These are phyloP conservation scores for Plectropomus leopardus DNA, from an alignment of 2,113 vertebrate genomes.

Conservation along the genomic window DNA sequence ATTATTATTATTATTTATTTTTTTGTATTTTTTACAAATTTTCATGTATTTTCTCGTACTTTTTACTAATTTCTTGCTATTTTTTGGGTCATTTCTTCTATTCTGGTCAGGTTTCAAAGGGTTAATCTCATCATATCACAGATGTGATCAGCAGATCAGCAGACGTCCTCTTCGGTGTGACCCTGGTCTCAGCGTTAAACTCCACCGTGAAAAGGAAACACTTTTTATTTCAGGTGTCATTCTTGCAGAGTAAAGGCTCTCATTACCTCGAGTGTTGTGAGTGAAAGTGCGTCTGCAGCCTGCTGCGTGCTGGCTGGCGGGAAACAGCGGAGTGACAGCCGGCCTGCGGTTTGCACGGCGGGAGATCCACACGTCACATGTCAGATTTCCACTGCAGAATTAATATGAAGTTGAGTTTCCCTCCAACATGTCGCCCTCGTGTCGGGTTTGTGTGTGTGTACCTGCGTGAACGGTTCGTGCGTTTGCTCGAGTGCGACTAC, in stretches of 20 bases:
- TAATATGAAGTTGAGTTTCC: background rate
- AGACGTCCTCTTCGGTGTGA: background rate
- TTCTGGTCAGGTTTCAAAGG: too few relatives aligned
- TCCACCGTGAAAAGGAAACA: background rate
- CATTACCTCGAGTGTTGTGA: background rate
- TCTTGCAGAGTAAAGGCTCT: background rate
- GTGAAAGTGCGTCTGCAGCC: background rate
- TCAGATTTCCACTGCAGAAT: background rate
- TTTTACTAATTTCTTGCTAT: too few relatives aligned
- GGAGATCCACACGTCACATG: background rate
- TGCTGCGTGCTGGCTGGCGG: background rate
- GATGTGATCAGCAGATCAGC: background rate
- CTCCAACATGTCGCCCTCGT: background rate
- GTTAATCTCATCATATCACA: background rate
- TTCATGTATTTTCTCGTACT: too few relatives aligned
- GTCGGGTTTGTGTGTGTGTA: background rate
- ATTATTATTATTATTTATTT: too few relatives aligned
- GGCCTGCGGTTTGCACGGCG: too few relatives aligned
- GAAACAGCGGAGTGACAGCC: background rate
- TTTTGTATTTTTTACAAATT: too few relatives aligned
- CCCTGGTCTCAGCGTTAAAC: background rate
- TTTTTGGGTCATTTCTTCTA: too few relatives aligned
- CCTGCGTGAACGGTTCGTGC: background rate
- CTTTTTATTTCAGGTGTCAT: slow-evolving; percentile 6
- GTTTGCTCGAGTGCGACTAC: background rate